Evolutionary conservation across 1,140 invertebrate genomes (phyloP), one percentile per base, ranked within the genome.

Genomic region (Acromyrmex heyeri): DNA sequence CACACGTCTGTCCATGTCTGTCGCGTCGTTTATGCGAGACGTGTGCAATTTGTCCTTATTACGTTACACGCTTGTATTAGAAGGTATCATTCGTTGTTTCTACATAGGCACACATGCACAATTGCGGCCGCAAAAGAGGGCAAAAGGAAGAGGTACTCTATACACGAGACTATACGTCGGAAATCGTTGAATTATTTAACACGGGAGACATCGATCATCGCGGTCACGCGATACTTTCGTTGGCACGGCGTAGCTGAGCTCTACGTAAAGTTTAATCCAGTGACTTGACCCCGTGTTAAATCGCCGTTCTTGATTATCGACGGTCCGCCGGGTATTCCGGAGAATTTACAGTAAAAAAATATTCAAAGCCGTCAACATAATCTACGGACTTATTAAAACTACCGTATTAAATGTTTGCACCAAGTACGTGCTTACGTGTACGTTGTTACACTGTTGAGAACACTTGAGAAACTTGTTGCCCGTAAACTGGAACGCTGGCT

Each of bases 131-230:
- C 64, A 81, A 82, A 88, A 78, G 44, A 67, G 62, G 34, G 24
- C 53, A 70, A 18, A 65, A 73, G 77, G 76, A 85, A 87, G 70
- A 81, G 34, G 59, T 50, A n/a, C 24, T 4, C 48, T 81, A 86
- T 76, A 53, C 77, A 48, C n/a, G 53, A 59, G 75, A 30, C 86
- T 86, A 79, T 90, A 90, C 72, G 77, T 85, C 86, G 91, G 85
- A 91, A 91, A 92, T 92, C 82, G 83, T 85, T 92, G 91, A 92
- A 92, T 92, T 92, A 93, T 93, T 93, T 91, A 92, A 93, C 78
- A 64, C 86, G 18, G 38, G 85, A 18, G 72, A 85, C 90, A 92
- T 91, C 90, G 92, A 92, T 93, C 91, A 92, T 92, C 87, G 69
- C 57, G 89, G 91, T 92, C 92, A 92, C 92, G 92, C 91, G 90